phyloP scores from a whole-genome alignment of 2,113 vertebrate species.

The Spheniscus mendiculus region DNA sequence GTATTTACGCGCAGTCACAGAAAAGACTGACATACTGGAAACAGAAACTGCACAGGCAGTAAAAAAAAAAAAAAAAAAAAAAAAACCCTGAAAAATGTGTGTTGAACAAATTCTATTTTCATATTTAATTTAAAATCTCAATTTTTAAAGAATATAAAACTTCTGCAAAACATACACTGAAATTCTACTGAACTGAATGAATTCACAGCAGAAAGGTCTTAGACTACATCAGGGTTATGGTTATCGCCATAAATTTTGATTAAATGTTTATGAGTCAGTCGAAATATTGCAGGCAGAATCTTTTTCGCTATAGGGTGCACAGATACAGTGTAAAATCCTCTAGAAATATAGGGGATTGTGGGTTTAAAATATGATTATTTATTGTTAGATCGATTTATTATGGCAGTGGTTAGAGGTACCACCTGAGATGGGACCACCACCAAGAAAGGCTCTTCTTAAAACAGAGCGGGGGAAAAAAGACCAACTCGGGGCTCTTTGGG shows the following conservation, averaged over 20 bases:
- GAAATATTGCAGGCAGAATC: constrained; percentile 1
- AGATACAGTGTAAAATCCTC: not conserved
- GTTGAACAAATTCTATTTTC: not conserved
- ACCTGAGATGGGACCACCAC: not conserved
- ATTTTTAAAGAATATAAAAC: not conserved
- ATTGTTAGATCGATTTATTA: not conserved
- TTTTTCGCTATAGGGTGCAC: not conserved
- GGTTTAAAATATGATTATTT: not conserved
- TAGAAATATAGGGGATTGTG: not conserved
- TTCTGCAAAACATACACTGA: not conserved
- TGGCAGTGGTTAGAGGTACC: not conserved
- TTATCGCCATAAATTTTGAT: constrained; percentile 7
- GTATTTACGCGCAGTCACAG: not conserved
- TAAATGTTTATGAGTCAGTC: not conserved
- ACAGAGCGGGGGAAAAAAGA: not conserved
- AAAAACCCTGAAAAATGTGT: not conserved
- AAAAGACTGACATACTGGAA: not conserved
- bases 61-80: not conserved
- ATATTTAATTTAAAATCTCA: not conserved
- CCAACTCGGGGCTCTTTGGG: not conserved
- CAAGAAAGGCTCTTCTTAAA: not conserved
- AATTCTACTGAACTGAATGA: constrained; percentile 10
- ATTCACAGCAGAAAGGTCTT: constrained; percentile 14
- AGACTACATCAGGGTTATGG: not conserved
- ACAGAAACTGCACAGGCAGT: not conserved